Base-by-base conservation (phyloP, 2,888 invertebrate species). In the Catocala sponsa region DNA sequence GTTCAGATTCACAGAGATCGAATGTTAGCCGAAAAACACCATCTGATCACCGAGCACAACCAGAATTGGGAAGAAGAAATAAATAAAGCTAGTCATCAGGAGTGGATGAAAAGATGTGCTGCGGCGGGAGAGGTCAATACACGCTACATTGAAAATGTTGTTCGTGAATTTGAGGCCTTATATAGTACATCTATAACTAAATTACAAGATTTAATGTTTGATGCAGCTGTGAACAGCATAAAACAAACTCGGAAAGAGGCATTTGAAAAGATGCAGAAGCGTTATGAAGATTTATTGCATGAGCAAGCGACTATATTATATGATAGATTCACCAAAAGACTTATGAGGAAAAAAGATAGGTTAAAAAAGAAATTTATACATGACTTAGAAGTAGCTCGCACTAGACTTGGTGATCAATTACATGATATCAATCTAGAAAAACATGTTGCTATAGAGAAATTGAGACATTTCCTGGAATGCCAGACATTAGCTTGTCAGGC, bases 401-500 rank as follows among this genome's bases (percentile, higher is more conserved):
- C 70, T 0, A 54, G 43, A 0, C 75, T 84, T 70, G 71, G 70
- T 9, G 70, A 79, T n/a, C 73, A 75, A 61, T 50, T 92, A 38
- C 92, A 92, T 60, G 90, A 91, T 57, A 82, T 92, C 10, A 89
- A 89, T 12, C 70, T 89, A 2, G 92, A 93, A 59, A 94, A 93
- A 77, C 89, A 91, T 67, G 58, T 82, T n/a, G 85, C 87, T 33
- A 70, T 92, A 58, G 91, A 92, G 68, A 93, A 90, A 54, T 51
- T 91, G 11, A 79, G 89, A 56, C 78, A 88, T 43, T 73, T 86
- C 25, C 75, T 92, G 2, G 85, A 91, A 75, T 89, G 88, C 68
- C 89, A 90, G 74, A 93, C 90, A 56, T 76, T 93, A n/a, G 94
- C 94, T 6, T 93, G 94, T 79, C 88, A 91, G 80, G 82, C 91